Evolutionary conservation across 2,888 invertebrate species (phyloP), one percentile per base, ranked within the genome.

Genomic region (Aplocera efformata): DNA sequence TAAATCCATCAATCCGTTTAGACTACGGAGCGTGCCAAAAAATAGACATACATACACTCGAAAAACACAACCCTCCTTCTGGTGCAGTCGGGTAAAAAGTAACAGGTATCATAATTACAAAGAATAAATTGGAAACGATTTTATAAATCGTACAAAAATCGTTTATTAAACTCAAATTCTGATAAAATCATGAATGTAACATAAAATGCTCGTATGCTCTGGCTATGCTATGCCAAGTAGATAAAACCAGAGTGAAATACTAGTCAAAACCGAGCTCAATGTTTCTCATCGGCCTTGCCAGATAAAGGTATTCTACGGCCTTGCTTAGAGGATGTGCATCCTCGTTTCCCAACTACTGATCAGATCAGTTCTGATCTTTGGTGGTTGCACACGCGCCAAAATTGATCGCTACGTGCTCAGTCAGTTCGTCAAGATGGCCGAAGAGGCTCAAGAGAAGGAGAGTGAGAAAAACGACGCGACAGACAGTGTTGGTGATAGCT

Each of bases 241-340:
- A 11, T 7, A 9, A 26, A 17, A 3, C 13, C 13, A 2, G 13
- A 3, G 13, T 17, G 5, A 17, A 17, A 17, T 17, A 17, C 13
- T 17, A 17, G 13, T 17, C 13, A 17, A 31, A 32, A 35, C 21
- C 4, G 3, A 23, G 23, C 26, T 22, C 34, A 41, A 21, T 31
- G 31, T 23, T 23, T 30, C 26, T 33, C 33, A 23, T 17, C 9
- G 30, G 30, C 45, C 45, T 45, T 33, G 45, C 23, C 0, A 3
- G 10, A 9, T 6, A 41, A 21, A 30, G 31, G 30, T 23, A 26
- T 26, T 33, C 33, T 10, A 17, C 9, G 26, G 30, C 45, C 45
- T 45, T 33, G 45, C 23, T 0, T 1, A 62, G 58, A 73, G 85
- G 82, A 84, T 80, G 59, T 60, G 57, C 49, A 53, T 56, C 58